Evolutionary conservation across 2,113 vertebrate species (phyloP), one percentile per base, ranked within the genome.

Genomic region (Hippoglossus stenolepis): DNA sequence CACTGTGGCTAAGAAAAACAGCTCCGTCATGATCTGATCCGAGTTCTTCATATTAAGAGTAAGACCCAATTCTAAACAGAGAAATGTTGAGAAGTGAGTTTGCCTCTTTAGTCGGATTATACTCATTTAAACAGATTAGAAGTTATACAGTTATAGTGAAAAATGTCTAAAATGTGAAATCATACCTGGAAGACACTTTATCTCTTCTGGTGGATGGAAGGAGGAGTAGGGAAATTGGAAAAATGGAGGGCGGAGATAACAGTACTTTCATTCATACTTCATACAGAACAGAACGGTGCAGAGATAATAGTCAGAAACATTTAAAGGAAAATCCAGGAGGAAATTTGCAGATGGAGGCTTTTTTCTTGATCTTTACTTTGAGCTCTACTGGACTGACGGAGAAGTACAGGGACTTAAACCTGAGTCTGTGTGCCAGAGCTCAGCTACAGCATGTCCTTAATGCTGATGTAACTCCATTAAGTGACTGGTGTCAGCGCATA

Each of bases 401-500:
- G 38, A 70, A 20, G 26, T 11, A 35, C 24, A 63, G n/a, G 28
- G 17, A 21, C 63, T 74, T 58, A 70, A 71, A 20, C 57, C 51
- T 6, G 15, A 18, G 21, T 31, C 35, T 2, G 8, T 20, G 59
- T 70, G 59, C 45, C 77, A 78, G 65, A 66, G 56, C 49, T 84
- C 66, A 70, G 69, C 57, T 47, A 47, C 28, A 69, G 64, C 71
- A 2, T 80, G 75, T 66, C 67, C 74, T 74, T 81, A 83, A 78
- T 78, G 20, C 51, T 54, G 51, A 54, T 54, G 58, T 71, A 68
- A 82, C 69, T 80, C 70, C 70, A 87, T 79, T 75, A 82, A 80
- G 67, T 73, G 31, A 31, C 31, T 31, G 65, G n/a, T 90, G 82
- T 81, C 79, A 80, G 62, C 28, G 5, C 65, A 70, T 54, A 51